These are phyloP conservation scores for Euplagia quadripunctaria DNA, from an alignment of 2,888 invertebrate species.

Conservation along the genomic window DNA sequence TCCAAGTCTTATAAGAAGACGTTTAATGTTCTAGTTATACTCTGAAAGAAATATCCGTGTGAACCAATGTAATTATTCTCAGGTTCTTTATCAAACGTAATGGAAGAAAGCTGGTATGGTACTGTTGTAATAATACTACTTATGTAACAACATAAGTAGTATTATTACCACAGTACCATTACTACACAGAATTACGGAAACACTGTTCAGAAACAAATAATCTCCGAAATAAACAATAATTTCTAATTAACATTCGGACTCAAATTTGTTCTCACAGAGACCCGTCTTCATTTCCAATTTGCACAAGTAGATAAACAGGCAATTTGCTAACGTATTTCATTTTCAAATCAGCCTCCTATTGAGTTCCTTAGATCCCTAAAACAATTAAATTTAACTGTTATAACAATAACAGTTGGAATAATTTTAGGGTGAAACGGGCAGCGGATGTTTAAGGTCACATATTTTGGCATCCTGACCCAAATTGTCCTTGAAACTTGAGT, in stretches of 20 bases:
- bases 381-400: constrained; percentile 56
- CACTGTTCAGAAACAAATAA: constrained; percentile 9
- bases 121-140: background rate
- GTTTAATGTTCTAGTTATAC: no score
- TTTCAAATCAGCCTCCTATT: constrained; percentile 40
- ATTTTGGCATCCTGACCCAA: constrained; percentile 50
- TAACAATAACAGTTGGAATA: constrained; percentile 57
- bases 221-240: constrained; percentile 12
- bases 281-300: constrained; percentile 29
- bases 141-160: background rate
- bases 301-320: constrained; percentile 26
- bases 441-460: constrained; percentile 45
- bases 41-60: no score
- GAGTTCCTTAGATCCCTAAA: constrained; percentile 37
- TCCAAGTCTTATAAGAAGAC: no score
- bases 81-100: background rate
- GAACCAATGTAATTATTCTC: background rate
- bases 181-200: no score
- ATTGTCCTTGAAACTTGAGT: constrained; percentile 43
- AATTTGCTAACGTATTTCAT: constrained; percentile 33
- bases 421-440: constrained; percentile 53
- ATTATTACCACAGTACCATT: background rate
- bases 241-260: constrained; percentile 12
- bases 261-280: constrained; percentile 9
- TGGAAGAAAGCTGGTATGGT: background rate